Percentiles rank a stretch among this genome's conserved stretches.
Conservation (phyloP, 2,888 invertebrate genomes). For the Prosapia bicincta region DNA sequence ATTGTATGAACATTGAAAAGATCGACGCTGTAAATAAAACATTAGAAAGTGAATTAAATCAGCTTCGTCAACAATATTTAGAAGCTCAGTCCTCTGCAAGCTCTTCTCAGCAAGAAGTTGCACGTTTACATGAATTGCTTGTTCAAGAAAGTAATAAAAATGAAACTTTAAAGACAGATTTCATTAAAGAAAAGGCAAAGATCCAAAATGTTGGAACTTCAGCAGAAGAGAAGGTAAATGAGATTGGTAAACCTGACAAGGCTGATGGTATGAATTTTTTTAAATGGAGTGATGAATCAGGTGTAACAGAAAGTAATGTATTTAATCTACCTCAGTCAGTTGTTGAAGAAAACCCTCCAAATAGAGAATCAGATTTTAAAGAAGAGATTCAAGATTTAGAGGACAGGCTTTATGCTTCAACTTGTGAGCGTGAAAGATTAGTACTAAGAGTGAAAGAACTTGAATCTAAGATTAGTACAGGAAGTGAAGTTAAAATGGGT, state of each 20-base stretch:
- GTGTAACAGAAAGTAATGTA: background rate
- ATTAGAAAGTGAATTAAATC: background rate
- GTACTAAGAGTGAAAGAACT: constrained; percentile 9
- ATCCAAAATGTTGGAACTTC: constrained; percentile 44
- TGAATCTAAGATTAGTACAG: background rate
- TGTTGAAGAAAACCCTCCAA: background rate
- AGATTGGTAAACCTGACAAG: background rate
- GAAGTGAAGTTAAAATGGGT: background rate
- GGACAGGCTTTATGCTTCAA: background rate
- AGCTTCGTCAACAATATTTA: background rate
- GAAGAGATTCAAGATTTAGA: background rate
- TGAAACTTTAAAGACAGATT: constrained; percentile 41
- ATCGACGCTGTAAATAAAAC: background rate
- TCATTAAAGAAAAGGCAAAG: constrained; percentile 33
- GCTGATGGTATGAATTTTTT: background rate
- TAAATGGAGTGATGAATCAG: background rate
- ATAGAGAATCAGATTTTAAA: background rate
- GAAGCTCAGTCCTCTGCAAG: background rate
- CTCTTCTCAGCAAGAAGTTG: background rate
- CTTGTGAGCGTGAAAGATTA: constrained; percentile 3
- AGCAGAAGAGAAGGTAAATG: constrained; percentile 34
- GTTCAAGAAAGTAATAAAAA: constrained; percentile 20
- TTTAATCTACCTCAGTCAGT: background rate
- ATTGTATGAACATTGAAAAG: background rate
- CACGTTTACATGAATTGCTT: background rate